Evolutionary conservation across 2,797 vertebrate genomes (phyloP), one percentile per base, ranked within the genome.

Genomic region (Scolopax bukidnonensis): DNA sequence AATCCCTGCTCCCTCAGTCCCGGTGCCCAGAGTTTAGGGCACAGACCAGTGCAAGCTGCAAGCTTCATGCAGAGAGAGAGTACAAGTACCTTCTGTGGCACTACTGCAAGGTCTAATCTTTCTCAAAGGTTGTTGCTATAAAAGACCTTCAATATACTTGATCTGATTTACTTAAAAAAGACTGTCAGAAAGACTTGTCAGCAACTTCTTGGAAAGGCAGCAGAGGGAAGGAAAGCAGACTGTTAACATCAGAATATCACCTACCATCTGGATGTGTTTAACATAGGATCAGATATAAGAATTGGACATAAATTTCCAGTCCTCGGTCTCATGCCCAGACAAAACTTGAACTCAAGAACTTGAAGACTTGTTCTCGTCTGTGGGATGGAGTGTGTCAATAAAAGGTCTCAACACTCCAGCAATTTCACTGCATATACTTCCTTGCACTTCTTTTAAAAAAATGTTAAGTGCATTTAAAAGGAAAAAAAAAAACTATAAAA

Each of bases 211-310:
- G 60, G 90, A 89, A 90, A 92, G 86, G 84, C 96, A 90, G 92
- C 77, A 89, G 93, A 94, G 92, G 90, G 93, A 95, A 86, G 74
- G 64, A 75, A 94, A 94, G 86, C 95, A 94, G 95, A 92, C 6
- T 89, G 94, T 95, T 94, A 93, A 76, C 86, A 94, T 96, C 94
- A 93, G 93, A 96, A 93, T 95, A 95, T 90, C 93, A 96, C 90
- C 92, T 94, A 82, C 96, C 96, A 96, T 94, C 96, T 96, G 95
- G 80, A 89, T 90, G 38, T 50, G 48, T 96, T 95, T 94, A 96
- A 80, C 86, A 74, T 32, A 63, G 86, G 90, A 97, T 92, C 75
- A 90, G 81, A 90, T 95, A 82, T 17, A 95, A 90, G 88, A 87
- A 79, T 87, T 87, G 94, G 90, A 96, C 9, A 4, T 83, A 64